These are phyloP conservation scores for Elymnias hypermnestra DNA, from an alignment of 1,140 invertebrate species.

Conservation along the genomic window DNA sequence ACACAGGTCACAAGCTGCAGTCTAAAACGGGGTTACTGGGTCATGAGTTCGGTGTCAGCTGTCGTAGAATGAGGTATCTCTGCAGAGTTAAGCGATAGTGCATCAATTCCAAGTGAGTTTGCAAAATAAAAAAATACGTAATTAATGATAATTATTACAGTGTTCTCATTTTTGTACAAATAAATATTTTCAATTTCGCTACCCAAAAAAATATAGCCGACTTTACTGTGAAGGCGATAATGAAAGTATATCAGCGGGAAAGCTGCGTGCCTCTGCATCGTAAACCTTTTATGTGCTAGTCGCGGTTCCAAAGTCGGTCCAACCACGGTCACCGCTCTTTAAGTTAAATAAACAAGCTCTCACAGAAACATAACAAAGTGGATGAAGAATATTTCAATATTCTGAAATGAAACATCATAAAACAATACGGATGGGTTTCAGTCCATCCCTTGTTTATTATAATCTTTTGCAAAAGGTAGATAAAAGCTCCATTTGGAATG, in stretches of 20 bases:
- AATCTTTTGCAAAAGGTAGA: constrained; percentile 32
- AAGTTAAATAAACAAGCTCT: constrained; percentile 56
- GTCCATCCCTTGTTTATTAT: constrained; percentile 46
- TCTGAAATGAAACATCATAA: constrained; percentile 41
- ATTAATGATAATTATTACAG: no score
- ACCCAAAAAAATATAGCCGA: constrained; percentile 3
- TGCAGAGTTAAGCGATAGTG: constrained; percentile 49
- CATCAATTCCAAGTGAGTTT: constrained; percentile 43
- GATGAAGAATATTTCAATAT: constrained; percentile 44
- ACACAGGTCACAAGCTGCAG: constrained; percentile 58
- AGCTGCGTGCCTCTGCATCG: constrained; percentile 37
- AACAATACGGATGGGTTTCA: constrained; percentile 48
- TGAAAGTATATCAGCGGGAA: constrained; percentile 49
- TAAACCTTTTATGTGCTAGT: constrained; percentile 44
- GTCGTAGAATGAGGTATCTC: constrained; percentile 69
- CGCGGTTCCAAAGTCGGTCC: constrained; percentile 19
- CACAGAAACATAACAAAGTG: constrained; percentile 60
- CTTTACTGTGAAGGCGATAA: constrained; percentile 26
- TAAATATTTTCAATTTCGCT: constrained; percentile 1
- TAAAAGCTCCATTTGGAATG: constrained; percentile 24
- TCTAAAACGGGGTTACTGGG: constrained; percentile 63
- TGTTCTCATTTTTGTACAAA: constrained; percentile 6
- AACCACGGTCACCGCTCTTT: constrained; percentile 34
- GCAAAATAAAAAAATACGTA: constrained; percentile 3
- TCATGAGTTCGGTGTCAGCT: constrained; percentile 54